These are phyloP conservation scores for Dioctria linearis DNA, from an alignment of 2,888 invertebrate genomes.

Conservation along the genomic window DNA sequence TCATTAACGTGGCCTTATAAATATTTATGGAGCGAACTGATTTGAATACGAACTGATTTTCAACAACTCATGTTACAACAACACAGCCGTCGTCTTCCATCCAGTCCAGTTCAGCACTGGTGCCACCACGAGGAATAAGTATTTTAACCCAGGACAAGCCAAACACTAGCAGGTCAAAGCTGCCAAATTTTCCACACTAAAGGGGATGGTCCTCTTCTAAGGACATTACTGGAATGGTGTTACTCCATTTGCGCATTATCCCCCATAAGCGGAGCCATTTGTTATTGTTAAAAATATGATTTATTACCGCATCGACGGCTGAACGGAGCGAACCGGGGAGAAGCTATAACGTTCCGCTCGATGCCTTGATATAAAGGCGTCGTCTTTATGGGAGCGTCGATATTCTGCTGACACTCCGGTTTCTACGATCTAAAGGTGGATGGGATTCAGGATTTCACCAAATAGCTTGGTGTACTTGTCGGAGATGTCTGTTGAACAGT, in stretches of 20 bases:
- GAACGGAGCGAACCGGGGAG: slow-evolving; percentile 28
- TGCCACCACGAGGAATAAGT: not conserved
- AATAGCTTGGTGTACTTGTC: not conserved
- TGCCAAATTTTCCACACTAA: slow-evolving; percentile 18
- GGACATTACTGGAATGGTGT: slow-evolving; percentile 22
- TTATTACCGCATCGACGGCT: slow-evolving; percentile 56
- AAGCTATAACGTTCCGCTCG: slow-evolving; percentile 53
- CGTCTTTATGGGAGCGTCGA: slow-evolving; percentile 55
- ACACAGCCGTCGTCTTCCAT: not conserved
- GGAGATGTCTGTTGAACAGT: slow-evolving; percentile 12
- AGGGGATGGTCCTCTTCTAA: slow-evolving; percentile 6
- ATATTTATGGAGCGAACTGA: slow-evolving; percentile 52
- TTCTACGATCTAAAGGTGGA: not conserved
- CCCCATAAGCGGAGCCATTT: slow-evolving; percentile 51
- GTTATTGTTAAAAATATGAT: slow-evolving; percentile 60
- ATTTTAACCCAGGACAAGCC: not conserved
- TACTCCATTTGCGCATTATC: slow-evolving; percentile 39
- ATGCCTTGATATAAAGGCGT: slow-evolving; percentile 57
- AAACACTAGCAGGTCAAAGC: not conserved
- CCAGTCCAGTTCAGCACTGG: not conserved
- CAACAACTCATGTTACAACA: slow-evolving; percentile 23
- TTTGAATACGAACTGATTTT: slow-evolving; percentile 50
- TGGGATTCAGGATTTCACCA: slow-evolving; percentile 11
- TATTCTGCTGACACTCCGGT: slow-evolving; percentile 46
- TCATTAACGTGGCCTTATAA: slow-evolving; percentile 56